Conservation (phyloP, 2,113 vertebrate species). For the Apodemus speciosus region DNA sequence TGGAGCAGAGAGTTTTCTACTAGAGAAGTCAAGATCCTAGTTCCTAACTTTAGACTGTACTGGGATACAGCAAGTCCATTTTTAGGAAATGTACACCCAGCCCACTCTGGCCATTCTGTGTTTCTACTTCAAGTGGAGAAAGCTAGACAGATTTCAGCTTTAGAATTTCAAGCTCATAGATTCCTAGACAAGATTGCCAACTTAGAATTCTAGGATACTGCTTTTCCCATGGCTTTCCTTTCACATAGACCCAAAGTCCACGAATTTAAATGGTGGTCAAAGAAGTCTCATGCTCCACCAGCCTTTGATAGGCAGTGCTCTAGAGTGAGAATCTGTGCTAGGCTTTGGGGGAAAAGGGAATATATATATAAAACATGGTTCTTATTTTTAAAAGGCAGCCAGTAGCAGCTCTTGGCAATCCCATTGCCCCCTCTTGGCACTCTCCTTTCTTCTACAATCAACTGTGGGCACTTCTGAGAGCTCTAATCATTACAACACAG, state of each 20-base stretch:
- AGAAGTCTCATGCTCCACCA: background rate
- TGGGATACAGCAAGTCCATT: background rate
- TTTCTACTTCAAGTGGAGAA: background rate
- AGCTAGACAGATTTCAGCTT: background rate
- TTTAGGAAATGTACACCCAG: background rate
- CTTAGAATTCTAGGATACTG: background rate
- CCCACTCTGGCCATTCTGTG: background rate
- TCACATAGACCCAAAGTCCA: background rate
- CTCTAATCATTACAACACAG: background rate
- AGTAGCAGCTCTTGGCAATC: background rate
- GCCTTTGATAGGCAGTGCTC: background rate
- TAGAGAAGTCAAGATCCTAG: background rate
- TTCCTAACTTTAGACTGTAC: background rate
- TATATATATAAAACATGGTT: background rate
- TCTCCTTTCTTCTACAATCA: background rate
- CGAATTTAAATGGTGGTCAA: background rate
- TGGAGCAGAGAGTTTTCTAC: slow-evolving; percentile 20
- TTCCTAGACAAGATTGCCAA: background rate
- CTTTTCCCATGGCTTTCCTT: background rate
- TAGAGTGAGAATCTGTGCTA: background rate
- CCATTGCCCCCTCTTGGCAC: background rate
- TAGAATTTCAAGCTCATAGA: background rate
- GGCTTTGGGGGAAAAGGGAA: background rate
- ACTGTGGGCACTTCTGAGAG: background rate
- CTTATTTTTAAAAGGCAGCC: background rate